phyloP scores from a whole-genome alignment of 30 jellyfish, hydroid and myxozoan species.

The Catostylus mosaicus region DNA sequence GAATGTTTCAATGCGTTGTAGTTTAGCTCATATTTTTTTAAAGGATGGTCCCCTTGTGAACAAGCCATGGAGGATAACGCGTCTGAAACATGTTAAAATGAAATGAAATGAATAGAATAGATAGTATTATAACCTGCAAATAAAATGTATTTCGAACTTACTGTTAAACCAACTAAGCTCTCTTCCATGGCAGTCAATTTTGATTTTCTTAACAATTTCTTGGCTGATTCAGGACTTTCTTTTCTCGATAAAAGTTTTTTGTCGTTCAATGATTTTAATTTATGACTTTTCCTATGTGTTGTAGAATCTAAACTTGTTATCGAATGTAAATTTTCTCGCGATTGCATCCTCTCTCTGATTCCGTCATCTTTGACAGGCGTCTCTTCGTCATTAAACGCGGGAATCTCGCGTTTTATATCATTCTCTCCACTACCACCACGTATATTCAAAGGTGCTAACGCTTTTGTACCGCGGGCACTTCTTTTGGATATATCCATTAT shows the following conservation, averaged over 20 bases:
- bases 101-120: too few relatives aligned
- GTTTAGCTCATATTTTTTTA: too few relatives aligned
- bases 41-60: too few relatives aligned
- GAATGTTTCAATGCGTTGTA: too few relatives aligned
- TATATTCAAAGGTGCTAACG: constrained; percentile 32
- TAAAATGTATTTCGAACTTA: neutral
- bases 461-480: constrained; percentile 28
- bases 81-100: too few relatives aligned
- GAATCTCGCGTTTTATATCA: constrained; percentile 20
- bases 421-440: constrained; percentile 39
- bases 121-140: too few relatives aligned
- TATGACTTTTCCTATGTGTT: constrained; percentile 32
- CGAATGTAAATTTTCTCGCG: neutral
- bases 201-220: constrained; percentile 27
- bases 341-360: neutral
- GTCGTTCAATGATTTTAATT: constrained; percentile 31
- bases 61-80: too few relatives aligned
- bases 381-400: constrained; percentile 44
- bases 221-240: constrained; percentile 47
- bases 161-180: constrained; percentile 48
- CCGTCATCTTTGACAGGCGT: constrained; percentile 41
- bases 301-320: constrained; percentile 45
- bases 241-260: constrained; percentile 36
- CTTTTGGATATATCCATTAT: constrained; percentile 19
- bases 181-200: constrained; percentile 55